phyloP scores from a whole-genome alignment of 2,888 invertebrate species.

The Caradrina kadenii region DNA sequence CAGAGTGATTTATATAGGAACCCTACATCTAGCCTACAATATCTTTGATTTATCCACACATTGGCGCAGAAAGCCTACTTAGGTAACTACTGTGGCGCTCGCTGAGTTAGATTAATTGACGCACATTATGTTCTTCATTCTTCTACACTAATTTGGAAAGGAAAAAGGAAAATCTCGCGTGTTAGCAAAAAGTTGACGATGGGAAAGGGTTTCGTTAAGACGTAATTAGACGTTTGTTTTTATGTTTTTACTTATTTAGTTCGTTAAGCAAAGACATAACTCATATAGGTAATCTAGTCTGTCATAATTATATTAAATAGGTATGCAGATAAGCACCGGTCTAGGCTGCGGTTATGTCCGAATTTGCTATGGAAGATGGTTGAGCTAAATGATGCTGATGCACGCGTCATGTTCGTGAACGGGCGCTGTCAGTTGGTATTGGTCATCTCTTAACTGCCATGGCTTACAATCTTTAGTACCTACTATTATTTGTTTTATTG shows the following conservation, averaged over 20 bases:
- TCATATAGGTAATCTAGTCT: no score
- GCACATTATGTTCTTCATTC: conserved; percentile 32
- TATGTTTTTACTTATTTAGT: not conserved
- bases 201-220: conserved; percentile 16
- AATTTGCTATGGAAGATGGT: not conserved
- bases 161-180: conserved; percentile 18
- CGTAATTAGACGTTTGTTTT: not conserved
- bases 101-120: conserved; percentile 52
- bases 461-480: no score
- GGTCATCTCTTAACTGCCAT: no score
- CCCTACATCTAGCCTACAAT: conserved; percentile 43
- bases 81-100: conserved; percentile 10
- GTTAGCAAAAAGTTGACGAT: conserved; percentile 25
- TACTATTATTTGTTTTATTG: no score
- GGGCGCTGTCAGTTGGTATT: no score
- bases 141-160: conserved; percentile 38
- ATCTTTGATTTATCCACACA: conserved; percentile 52
- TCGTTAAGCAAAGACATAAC: no score
- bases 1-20: conserved; percentile 43
- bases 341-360: not conserved
- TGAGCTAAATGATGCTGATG: no score
- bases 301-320: no score
- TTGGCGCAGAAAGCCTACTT: conserved; percentile 31
- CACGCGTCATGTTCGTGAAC: no score
- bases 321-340: no score